Evolutionary conservation across 1,140 invertebrate species (phyloP).

Genomic region (Papilio polyxenes): DNA sequence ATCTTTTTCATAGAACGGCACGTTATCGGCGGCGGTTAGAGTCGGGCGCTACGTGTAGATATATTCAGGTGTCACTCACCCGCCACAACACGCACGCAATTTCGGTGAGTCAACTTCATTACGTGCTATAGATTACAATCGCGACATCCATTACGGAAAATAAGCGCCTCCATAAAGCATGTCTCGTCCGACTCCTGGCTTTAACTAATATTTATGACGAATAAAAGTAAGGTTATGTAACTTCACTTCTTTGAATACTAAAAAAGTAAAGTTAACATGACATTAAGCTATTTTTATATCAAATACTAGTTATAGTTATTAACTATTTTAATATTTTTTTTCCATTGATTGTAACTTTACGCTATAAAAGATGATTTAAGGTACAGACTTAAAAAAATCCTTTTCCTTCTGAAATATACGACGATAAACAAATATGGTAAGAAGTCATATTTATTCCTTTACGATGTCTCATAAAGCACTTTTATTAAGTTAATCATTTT

Average conservation of each 20-base stretch:
- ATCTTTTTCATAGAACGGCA: conserved; percentile 12
- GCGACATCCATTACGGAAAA: conserved; percentile 39
- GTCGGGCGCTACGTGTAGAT: conserved; percentile 33
- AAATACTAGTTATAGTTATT: neutral
- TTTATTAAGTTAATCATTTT: conserved; percentile 4
- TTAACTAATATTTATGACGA: conserved; percentile 23
- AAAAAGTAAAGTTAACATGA: neutral
- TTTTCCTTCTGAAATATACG: neutral
- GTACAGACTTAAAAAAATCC: too few relatives aligned
- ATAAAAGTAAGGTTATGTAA: conserved; percentile 29
- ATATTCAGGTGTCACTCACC: conserved; percentile 39
- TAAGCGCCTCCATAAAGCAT: conserved; percentile 37
- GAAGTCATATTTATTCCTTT: neutral
- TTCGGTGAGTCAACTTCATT: conserved; percentile 40
- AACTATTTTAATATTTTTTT: too few relatives aligned
- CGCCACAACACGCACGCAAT: conserved; percentile 39
- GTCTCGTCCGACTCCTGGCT: conserved; percentile 23
- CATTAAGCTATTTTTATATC: neutral
- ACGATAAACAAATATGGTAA: conserved; percentile 9
- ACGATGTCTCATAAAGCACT: conserved; percentile 7
- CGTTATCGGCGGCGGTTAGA: conserved; percentile 30
- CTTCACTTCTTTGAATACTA: conserved; percentile 7
- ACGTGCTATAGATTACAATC: conserved; percentile 40
- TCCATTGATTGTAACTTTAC: neutral
- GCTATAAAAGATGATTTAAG: too few relatives aligned